Conservation (phyloP, 64 coral and sea anemone species). For the Actinia tenebrosa region DNA sequence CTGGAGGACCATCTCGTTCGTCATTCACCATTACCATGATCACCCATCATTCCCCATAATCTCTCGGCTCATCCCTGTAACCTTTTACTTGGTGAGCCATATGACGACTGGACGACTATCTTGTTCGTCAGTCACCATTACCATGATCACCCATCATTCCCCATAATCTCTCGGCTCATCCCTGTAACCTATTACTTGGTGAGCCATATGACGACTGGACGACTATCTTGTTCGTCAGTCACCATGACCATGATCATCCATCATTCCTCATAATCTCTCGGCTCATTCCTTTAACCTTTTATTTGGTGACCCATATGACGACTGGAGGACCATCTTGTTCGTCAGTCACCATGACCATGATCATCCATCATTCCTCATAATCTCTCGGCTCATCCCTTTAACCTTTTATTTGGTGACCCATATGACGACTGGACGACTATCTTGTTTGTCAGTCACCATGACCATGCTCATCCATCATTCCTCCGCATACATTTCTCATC, state of each 20-base stretch:
- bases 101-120: not conserved
- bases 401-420: no score
- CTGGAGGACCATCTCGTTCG: not conserved
- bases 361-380: not conserved
- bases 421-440: not conserved
- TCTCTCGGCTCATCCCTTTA: not conserved
- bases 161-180: not conserved
- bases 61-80: not conserved
- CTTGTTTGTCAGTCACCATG: no score
- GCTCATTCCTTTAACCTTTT: not conserved
- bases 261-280: not conserved
- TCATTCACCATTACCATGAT: not conserved
- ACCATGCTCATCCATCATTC: not conserved
- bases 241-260: not conserved
- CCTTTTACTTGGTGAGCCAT: no score
- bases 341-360: not conserved
- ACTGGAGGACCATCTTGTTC: not conserved
- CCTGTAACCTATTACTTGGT: no score
- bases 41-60: not conserved
- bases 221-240: not conserved
- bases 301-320: not conserved
- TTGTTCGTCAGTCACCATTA: not conserved
- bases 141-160: not conserved
- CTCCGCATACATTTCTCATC: no score
- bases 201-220: not conserved